Base-by-base conservation (phyloP, 2,888 invertebrate species). In the Stramonita haemastoma region DNA sequence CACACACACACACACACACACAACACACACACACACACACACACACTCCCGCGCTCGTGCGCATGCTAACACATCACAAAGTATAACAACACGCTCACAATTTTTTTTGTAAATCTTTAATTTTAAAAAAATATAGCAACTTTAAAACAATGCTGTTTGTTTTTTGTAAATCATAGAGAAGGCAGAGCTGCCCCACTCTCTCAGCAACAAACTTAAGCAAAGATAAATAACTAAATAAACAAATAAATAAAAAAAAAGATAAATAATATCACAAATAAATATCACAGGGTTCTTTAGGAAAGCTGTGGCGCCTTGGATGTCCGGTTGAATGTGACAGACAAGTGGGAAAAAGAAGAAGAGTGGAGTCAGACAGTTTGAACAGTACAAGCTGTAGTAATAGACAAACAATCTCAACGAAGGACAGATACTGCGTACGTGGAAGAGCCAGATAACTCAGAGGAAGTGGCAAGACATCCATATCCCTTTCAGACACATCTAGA, bases 1-100 rank as follows among this genome's bases (percentile, higher is more conserved):
- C 83, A 36, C 83, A 83, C 46, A 46, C 83, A 83, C 46, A 46
- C 46, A 46, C 83, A 83, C 36, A 83, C 83, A 34, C 83, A 46
- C 36, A n/a, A n/a, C n/a, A n/a, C n/a, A n/a, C n/a, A n/a, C n/a
- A n/a, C n/a, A n/a, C n/a, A n/a, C n/a, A n/a, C n/a, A n/a, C n/a
- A n/a, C n/a, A n/a, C n/a, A n/a, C n/a, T n/a, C n/a, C n/a, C n/a
- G n/a, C n/a, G n/a, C n/a, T n/a, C 36, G 66, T 13, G 26, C 66
- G 66, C 66, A 13, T 13, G 66, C 5, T 6, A 17, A 66, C 17
- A 66, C 66, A 66, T 22, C 5, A 66, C 46, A 46, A 46, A 46
- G 8, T 46, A 46, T 46, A 8, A 73, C 70, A 73, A 22, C 70
- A 73, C n/a, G 22, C 70, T 73, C n/a, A 73, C 11, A 22, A n/a